Percentiles rank a stretch among this genome's conserved stretches.
Evolutionary conservation across 1,140 invertebrate species (phyloP).

Genomic region (Protaetia brevitarsis): DNA sequence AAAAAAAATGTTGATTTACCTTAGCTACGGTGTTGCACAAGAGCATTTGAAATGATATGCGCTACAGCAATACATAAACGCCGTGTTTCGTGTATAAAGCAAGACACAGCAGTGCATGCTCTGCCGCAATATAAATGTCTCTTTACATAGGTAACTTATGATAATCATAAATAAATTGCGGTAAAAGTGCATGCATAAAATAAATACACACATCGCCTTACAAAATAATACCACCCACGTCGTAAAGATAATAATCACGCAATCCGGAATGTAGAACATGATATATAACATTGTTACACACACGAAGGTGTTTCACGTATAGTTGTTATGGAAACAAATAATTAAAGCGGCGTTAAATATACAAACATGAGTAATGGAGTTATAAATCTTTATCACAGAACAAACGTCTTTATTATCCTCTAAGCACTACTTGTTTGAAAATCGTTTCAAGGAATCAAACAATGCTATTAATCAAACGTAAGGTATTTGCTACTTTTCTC

Average conservation of each 20-base stretch:
- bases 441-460: background rate
- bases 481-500: background rate
- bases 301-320: too few relatives aligned
- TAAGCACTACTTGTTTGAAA: background rate
- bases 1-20: background rate
- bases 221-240: background rate
- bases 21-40: background rate
- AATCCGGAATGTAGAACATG: background rate
- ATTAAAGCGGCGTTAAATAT: too few relatives aligned
- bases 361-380: too few relatives aligned
- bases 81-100: background rate
- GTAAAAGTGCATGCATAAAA: background rate
- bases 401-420: too few relatives aligned
- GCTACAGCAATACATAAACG: slow-evolving; percentile 3
- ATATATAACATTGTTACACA: too few relatives aligned
- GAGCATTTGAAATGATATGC: slow-evolving; percentile 4
- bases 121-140: slow-evolving; percentile 5
- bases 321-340: too few relatives aligned
- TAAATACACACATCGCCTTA: background rate
- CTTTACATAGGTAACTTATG: slow-evolving; percentile 13
- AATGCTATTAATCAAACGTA: too few relatives aligned
- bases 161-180: slow-evolving; percentile 5
- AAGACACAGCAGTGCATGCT: slow-evolving; percentile 5
- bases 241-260: background rate
- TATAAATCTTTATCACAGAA: too few relatives aligned